phyloP scores from a whole-genome alignment of 2,113 vertebrate species.

The rat (Rattus norvegicus) region DNA sequence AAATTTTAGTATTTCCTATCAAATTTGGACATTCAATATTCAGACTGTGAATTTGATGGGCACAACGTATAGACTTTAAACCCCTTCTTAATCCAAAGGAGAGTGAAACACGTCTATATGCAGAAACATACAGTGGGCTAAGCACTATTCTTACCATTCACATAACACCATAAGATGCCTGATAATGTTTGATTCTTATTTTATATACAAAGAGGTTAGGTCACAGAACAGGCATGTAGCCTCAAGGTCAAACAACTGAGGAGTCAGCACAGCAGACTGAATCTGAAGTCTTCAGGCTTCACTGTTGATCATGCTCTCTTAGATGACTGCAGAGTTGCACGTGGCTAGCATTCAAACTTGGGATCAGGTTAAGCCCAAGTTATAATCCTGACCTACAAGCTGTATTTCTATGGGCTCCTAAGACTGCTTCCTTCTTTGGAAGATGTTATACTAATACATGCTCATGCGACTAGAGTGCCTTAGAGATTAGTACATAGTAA shows the following conservation, averaged over 20 bases:
- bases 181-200: background rate
- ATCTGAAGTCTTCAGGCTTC: background rate
- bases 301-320: background rate
- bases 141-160: background rate
- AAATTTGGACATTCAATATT: slow-evolving; percentile 39
- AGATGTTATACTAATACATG: background rate
- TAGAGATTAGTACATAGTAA: background rate
- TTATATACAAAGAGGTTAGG: background rate
- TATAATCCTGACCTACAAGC: background rate
- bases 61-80: background rate
- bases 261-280: background rate
- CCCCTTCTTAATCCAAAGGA: background rate
- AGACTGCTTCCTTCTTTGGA: background rate
- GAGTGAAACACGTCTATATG: background rate
- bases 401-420: background rate
- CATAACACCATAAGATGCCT: background rate
- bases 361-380: background rate
- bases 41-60: slow-evolving; percentile 2
- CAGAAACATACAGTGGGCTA: background rate
- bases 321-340: background rate
- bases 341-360: background rate
- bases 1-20: slow-evolving; percentile 69
- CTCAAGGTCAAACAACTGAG: background rate
- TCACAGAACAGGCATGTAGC: background rate
- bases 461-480: too few relatives aligned